Base-by-base conservation (phyloP, 2,888 invertebrate species). In the Arrhopalites spinosus region DNA sequence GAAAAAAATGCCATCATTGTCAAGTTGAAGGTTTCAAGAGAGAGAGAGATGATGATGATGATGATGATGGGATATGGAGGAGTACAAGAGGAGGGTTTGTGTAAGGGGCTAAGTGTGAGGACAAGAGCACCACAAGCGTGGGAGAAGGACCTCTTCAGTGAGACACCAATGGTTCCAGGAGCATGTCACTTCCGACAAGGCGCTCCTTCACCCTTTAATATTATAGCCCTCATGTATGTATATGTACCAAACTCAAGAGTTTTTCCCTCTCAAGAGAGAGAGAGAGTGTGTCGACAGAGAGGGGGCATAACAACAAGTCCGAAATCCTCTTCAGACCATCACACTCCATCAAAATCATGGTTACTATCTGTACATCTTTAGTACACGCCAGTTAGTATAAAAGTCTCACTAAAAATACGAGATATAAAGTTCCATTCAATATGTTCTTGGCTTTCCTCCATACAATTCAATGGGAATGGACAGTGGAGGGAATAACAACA, bases 181-280 rank as follows among this genome's bases (percentile, higher is more conserved):
- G 78, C 78, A 79, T 77, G 78, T 79, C 79, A 79, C 79, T 78
- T 79, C 79, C 79, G 79, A 78, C 78, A 77, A 76, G 78, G 76
- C 75, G 74, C 64, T 66, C 72, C 79, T 77, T 75, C 78, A 79
- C 61, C 75, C 73, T 78, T 36, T 66, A 75, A 73, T 78, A 73
- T 68, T 69, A 68, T 74, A 78, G 66, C 75, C 74, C 64, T 75
- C 69, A 64, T 73, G 73, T 76, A 63, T 43, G 29, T 27, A 43
- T 43, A 13, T 27, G 61, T 66, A 36, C 36, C 5, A 36, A 66
- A n/a, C 43, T 66, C 43, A 66, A 66, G 63, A 36, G 36, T 36
- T 36, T 66, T 66, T 43, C 36, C 23, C 8, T 20, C 45, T 67
- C n/a, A 43, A 43, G 67, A 67, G n/a, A n/a, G n/a, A n/a, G n/a